Base-by-base conservation (phyloP, 2,113 vertebrate genomes). In the Mugil cephalus region DNA sequence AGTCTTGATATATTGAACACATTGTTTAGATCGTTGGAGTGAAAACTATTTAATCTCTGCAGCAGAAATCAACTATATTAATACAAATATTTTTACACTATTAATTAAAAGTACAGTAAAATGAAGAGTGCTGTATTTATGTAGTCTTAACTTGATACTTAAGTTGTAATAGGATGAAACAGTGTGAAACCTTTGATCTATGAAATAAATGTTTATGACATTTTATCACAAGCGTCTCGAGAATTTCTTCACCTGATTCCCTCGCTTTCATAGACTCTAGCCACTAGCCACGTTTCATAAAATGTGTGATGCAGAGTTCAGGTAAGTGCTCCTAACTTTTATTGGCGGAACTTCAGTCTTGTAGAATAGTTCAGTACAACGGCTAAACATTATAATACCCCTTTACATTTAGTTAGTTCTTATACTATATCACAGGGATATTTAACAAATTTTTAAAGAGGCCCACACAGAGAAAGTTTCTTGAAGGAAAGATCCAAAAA, bases 331-430 rank as follows among this genome's bases (percentile, higher is more conserved):
- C 54, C 63, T 88, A 42, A 86, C 56, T 89, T 93, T 94, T 93
- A 92, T 90, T 91, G 77, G 82, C 83, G 84, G 77, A 82, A 90
- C 75, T 87, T 68, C 90, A 90, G 79, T 91, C 87, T 79, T 58
- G n/a, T 42, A 60, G 65, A 70, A 85, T 85, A 90, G 79, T 63
- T 73, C 84, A 86, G 70, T 76, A 87, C 77, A 88, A 77, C 87
- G 80, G 71, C 59, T 72, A 79, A 65, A 69, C 69, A 71, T 69
- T 52, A 66, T 15, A 69, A 83, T 60, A 74, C 51, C 34, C 70
- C 69, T 47, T 78, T 65, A 59, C 62, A 64, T 80, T 80, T 39
- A 54, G 69, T 86, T 81, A 74, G 75, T 76, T 88, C 69, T 79
- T 71, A 85, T 64, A 88, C 80, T 79, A 74, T 82, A 82, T 73